Conservation (phyloP, 2,888 invertebrate species). For the Ophion obscuratus region DNA sequence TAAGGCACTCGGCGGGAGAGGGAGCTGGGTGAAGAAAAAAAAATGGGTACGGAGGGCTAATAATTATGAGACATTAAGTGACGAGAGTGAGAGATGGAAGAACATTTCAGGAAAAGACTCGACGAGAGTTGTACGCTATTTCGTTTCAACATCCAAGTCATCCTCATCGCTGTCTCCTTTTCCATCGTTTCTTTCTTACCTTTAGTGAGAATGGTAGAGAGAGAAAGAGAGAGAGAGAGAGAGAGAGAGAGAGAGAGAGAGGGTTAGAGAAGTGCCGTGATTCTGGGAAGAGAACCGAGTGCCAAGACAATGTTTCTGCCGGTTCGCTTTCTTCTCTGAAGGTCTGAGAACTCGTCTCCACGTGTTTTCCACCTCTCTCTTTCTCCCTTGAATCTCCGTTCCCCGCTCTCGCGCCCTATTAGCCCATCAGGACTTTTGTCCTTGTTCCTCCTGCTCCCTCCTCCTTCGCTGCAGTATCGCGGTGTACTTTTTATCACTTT, state of each 20-base stretch:
- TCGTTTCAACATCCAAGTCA: slow-evolving; percentile 46
- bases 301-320: slow-evolving; percentile 70
- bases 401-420: slow-evolving; percentile 45
- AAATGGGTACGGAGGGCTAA: slow-evolving; percentile 79
- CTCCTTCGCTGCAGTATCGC: slow-evolving; percentile 35
- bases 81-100: slow-evolving; percentile 78
- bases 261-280: slow-evolving; percentile 63
- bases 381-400: slow-evolving; percentile 49
- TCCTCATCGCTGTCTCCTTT: slow-evolving; percentile 46
- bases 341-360: slow-evolving; percentile 61
- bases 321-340: slow-evolving; percentile 68
- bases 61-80: slow-evolving; percentile 83
- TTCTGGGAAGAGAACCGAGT: slow-evolving; percentile 68
- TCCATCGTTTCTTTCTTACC: slow-evolving; percentile 33
- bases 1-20: slow-evolving; percentile 17
- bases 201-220: background rate
- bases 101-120: slow-evolving; percentile 71
- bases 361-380: slow-evolving; percentile 57
- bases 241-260: slow-evolving; percentile 49
- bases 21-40: slow-evolving; percentile 46
- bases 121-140: slow-evolving; percentile 41
- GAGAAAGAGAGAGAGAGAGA: slow-evolving; percentile 49
- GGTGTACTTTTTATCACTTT: slow-evolving; percentile 55
- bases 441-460: slow-evolving; percentile 31
- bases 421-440: slow-evolving; percentile 50